Percentiles rank a stretch among this genome's conserved stretches.
These are phyloP conservation scores for Poeciliopsis retropinna DNA, from an alignment of 2,113 vertebrate species.

Conservation along the genomic window DNA sequence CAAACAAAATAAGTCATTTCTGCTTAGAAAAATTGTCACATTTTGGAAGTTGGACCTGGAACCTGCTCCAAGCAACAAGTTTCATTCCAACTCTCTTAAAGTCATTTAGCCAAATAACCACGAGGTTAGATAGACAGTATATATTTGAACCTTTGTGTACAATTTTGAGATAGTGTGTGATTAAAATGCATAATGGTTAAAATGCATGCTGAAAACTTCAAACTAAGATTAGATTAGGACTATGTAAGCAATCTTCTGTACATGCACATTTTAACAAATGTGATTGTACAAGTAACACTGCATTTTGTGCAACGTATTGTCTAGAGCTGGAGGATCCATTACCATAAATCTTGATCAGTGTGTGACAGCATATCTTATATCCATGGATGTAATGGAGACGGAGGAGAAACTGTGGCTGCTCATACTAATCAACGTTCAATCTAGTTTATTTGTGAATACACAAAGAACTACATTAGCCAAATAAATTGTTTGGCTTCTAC, in stretches of 20 bases:
- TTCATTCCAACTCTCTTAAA: too few relatives aligned
- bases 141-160: too few relatives aligned
- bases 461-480: conserved; percentile 11
- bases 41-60: too few relatives aligned
- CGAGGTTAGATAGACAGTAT: too few relatives aligned
- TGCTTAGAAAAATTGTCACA: too few relatives aligned
- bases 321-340: conserved; percentile 38
- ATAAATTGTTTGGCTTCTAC: conserved; percentile 5
- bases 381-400: conserved; percentile 66
- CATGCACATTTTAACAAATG: conserved; percentile 53
- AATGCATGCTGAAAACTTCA: background rate
- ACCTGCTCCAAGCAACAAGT: too few relatives aligned
- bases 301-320: conserved; percentile 9
- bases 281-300: conserved; percentile 12
- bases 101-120: too few relatives aligned
- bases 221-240: background rate
- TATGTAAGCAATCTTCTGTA: conserved; percentile 16
- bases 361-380: conserved; percentile 55
- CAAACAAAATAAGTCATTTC: too few relatives aligned
- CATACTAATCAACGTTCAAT: conserved; percentile 14
- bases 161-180: too few relatives aligned
- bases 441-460: conserved; percentile 6
- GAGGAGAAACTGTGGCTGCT: conserved; percentile 45
- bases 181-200: background rate
- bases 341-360: conserved; percentile 70